These are phyloP conservation scores for Diaperis boleti DNA, from an alignment of 2,888 invertebrate genomes.

Conservation along the genomic window DNA sequence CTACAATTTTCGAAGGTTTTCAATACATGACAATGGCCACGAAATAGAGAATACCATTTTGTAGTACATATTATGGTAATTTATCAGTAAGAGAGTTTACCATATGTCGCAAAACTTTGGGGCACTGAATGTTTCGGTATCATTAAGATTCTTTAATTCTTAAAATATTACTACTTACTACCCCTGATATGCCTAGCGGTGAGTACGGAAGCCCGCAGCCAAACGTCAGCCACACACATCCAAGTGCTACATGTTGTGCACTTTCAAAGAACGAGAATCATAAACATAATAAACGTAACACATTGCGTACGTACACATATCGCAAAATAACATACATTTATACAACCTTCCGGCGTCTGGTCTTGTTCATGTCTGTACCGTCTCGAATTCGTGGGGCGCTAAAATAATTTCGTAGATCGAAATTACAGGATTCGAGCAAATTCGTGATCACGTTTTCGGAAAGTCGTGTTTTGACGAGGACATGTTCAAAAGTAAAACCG, in stretches of 20 bases:
- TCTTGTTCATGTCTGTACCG: constrained; percentile 17
- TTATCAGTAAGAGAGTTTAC: too few species aligned
- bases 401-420: constrained; percentile 27
- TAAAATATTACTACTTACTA: too few species aligned
- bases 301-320: constrained; percentile 28
- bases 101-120: too few species aligned
- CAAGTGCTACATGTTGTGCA: not conserved
- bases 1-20: too few species aligned
- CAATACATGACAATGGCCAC: too few species aligned
- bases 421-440: constrained; percentile 31
- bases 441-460: constrained; percentile 36
- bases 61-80: too few species aligned
- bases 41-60: too few species aligned
- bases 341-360: constrained; percentile 6
- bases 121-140: too few species aligned
- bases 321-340: constrained; percentile 23
- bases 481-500: constrained; percentile 17
- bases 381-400: constrained; percentile 20
- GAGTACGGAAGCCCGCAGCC: not conserved
- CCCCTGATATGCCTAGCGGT: too few species aligned
- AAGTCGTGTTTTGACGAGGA: constrained; percentile 29
- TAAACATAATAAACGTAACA: constrained; percentile 17
- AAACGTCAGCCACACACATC: not conserved
- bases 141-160: too few species aligned
- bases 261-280: not conserved